Conservation (phyloP, 1,140 invertebrate species). For the Neodiprion fabricii region DNA sequence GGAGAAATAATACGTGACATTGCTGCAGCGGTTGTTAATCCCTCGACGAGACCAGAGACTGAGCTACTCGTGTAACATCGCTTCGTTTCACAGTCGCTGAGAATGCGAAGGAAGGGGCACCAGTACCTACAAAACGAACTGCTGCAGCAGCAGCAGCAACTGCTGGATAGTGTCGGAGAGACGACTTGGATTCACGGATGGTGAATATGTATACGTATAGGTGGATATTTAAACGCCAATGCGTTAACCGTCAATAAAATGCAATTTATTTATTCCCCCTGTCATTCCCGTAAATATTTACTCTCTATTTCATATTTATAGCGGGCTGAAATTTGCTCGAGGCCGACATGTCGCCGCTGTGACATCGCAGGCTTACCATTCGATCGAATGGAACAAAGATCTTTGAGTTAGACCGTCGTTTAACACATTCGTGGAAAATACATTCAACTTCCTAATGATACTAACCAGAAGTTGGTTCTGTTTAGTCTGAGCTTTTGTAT, state of each 20-base stretch:
- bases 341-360: no score
- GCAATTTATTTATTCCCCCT: no score
- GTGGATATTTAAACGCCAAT: no score
- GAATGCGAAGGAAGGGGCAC: neutral
- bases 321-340: no score
- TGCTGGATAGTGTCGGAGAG: neutral
- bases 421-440: slow-evolving; percentile 2
- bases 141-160: neutral
- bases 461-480: slow-evolving; percentile 7
- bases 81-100: neutral
- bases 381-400: no score
- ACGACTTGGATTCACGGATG: neutral
- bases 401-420: neutral
- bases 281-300: no score
- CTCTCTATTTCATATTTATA: no score
- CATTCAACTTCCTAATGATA: neutral
- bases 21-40: neutral
- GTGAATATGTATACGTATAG: no score
- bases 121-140: neutral
- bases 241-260: no score
- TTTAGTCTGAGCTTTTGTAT: neutral
- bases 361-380: no score
- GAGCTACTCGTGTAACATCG: neutral
- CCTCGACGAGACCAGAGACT: neutral
- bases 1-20: neutral